phyloP scores from a whole-genome alignment of 2,888 invertebrate species.

The Clanis bilineata region DNA sequence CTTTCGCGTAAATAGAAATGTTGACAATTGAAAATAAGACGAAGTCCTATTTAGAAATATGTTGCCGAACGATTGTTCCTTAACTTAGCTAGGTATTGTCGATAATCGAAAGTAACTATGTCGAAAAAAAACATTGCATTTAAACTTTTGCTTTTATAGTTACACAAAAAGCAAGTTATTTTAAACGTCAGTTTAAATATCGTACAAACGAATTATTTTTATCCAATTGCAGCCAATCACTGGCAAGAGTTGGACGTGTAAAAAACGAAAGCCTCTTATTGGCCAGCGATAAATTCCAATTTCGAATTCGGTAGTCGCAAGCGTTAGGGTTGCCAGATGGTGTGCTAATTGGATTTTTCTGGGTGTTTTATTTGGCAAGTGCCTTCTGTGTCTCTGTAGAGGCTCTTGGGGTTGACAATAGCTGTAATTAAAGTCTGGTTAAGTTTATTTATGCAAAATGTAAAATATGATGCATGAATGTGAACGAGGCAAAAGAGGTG shows the following conservation, averaged over 20 bases:
- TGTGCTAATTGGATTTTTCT: constrained; percentile 18
- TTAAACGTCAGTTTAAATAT: constrained; percentile 6
- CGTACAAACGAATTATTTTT: constrained; percentile 21
- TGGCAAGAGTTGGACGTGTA: constrained; percentile 15
- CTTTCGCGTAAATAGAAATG: too few species aligned
- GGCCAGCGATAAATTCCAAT: constrained; percentile 25
- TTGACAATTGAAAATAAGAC: too few species aligned
- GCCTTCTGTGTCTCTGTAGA: not conserved
- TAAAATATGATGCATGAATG: not conserved
- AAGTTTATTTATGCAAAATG: not conserved
- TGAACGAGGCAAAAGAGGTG: too few species aligned
- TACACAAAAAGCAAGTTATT: not conserved
- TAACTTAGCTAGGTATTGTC: too few species aligned
- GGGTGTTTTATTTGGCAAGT: constrained; percentile 15
- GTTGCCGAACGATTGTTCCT: too few species aligned
- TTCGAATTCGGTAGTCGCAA: constrained; percentile 20
- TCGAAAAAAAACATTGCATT: not conserved
- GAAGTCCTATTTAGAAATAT: too few species aligned
- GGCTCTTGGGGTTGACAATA: not conserved
- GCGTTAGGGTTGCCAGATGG: constrained; percentile 20
- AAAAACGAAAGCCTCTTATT: constrained; percentile 24
- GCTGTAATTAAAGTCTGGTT: not conserved
- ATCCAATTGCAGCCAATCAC: constrained; percentile 20
- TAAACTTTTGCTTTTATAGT: not conserved
- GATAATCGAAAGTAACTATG: too few species aligned